Base-by-base conservation (phyloP, 2,113 vertebrate species). In the Atractosteus spatula region DNA sequence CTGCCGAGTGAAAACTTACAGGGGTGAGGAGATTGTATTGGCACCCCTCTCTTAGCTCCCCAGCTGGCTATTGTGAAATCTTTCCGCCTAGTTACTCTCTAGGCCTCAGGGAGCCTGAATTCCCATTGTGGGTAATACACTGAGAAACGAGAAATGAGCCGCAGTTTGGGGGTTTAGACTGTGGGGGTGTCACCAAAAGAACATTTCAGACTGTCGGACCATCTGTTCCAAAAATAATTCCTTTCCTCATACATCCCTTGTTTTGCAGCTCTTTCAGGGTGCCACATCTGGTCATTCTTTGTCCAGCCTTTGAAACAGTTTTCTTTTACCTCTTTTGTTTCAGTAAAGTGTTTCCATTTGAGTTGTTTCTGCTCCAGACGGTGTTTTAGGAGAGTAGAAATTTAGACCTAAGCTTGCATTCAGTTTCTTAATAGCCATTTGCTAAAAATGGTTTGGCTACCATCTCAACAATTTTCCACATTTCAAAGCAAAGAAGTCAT, bases 41-140 rank as follows among this genome's bases (percentile, higher is more conserved):
- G 8, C 41, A 55, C 43, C 45, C 42, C 61, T n/a, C 10, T 10
- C 47, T 51, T 51, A 67, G 68, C 54, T 45, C n/a, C 71, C 85
- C 86, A 88, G 86, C 86, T 89, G 86, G 85, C 71, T 71, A 85
- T 86, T 90, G 86, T 89, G 86, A 86, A 78, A 77, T 78, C 77
- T 88, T 88, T 89, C 84, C 78, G 83, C 86, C 83, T 85, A 81
- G 87, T 84, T 89, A 87, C 87, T 78, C 79, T 75, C 84, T 73
- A 79, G 84, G 83, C 80, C 73, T 68, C 63, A 71, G 77, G 81
- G 83, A 54, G 77, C 78, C 70, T 72, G 77, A 70, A 44, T 79
- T 74, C 77, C 54, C 69, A 86, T 88, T 89, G 80, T 89, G 77
- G 81, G 85, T 83, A 76, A 55, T 41, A 71, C 77, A 77, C 80